phyloP scores from a whole-genome alignment of 2,888 invertebrate species.

The Anthophora plumipes region DNA sequence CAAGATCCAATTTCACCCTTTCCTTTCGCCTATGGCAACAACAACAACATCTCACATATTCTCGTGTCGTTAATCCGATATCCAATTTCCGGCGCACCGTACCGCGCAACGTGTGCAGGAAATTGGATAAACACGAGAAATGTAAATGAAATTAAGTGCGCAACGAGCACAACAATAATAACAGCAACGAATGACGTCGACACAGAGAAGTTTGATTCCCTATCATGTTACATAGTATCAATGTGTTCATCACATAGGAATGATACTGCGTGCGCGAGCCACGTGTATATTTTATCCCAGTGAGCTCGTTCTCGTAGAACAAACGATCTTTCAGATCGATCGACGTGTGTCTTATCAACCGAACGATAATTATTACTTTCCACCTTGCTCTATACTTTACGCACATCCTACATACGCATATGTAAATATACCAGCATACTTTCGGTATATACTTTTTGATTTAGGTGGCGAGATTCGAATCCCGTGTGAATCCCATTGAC shows the following conservation, averaged over 20 bases:
- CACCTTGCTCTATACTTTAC: too few species aligned
- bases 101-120: too few species aligned
- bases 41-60: background rate
- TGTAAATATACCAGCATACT: too few species aligned
- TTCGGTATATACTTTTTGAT: background rate
- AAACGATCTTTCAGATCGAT: background rate
- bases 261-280: background rate
- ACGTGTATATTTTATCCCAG: background rate
- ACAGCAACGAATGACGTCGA: too few species aligned
- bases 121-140: background rate
- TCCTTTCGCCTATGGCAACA: background rate
- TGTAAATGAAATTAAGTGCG: background rate
- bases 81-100: background rate
- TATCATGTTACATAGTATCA: too few species aligned
- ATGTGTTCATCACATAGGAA: background rate
- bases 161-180: background rate
- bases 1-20: background rate
- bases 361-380: too few species aligned
- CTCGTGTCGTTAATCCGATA: background rate
- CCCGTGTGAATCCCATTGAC: conserved; percentile 73
- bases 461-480: conserved; percentile 78
- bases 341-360: too few species aligned
- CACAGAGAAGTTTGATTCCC: too few species aligned
- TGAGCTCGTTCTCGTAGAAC: background rate
- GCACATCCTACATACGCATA: background rate